Conservation (phyloP, 2,113 vertebrate genomes). For the Otis tarda region DNA sequence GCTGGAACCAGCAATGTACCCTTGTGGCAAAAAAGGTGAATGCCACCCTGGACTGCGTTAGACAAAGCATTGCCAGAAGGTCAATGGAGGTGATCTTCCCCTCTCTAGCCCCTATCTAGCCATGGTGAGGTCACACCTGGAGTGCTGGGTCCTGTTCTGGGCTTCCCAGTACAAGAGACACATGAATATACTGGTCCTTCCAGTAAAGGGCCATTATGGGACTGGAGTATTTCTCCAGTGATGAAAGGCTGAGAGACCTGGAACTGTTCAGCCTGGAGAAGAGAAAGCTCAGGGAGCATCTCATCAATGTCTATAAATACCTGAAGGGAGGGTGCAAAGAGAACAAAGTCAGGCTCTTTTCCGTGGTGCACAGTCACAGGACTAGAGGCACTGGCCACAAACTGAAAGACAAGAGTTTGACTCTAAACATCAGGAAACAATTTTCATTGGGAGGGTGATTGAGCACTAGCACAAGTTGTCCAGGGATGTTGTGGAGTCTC, state of each 20-base stretch:
- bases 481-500: neutral
- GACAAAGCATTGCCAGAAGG: neutral
- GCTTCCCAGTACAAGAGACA: neutral
- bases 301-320: neutral
- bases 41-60: neutral
- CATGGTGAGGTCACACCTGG: neutral
- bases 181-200: neutral
- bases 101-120: neutral
- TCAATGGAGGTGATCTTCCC: neutral
- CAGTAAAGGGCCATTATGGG: neutral
- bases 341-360: accelerated
- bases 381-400: neutral
- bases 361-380: neutral
- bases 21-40: neutral
- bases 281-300: neutral
- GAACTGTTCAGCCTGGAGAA: neutral
- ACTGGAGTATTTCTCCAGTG: neutral
- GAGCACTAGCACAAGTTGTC: neutral
- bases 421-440: neutral
- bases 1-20: neutral
- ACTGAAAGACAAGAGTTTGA: neutral
- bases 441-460: neutral
- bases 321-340: neutral
- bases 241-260: neutral
- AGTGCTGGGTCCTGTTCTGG: neutral